Evolutionary conservation across 2,113 vertebrate genomes (phyloP), one percentile per base, ranked within the genome.

Genomic region (Vireo altiloquus): DNA sequence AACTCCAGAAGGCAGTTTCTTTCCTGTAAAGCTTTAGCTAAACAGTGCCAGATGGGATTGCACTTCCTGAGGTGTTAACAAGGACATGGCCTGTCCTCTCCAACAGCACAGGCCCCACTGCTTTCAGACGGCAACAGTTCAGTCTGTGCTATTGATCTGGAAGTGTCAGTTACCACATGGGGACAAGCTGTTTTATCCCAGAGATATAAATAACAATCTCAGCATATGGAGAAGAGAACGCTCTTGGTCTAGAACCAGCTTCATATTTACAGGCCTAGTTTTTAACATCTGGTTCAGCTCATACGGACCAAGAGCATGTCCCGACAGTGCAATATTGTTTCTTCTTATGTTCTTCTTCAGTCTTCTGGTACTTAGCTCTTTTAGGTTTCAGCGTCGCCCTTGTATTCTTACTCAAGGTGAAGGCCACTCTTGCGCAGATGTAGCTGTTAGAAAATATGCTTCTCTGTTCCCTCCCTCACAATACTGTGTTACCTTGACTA

Each of bases 51-150:
- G 91, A 96, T 95, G 95, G 89, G 23, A 79, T 76, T 85, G 89
- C 50, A 42, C 70, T 92, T 97, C 80, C 93, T 54, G 84, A 91
- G 81, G 89, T 87, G 87, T 72, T 91, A 97, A 80, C 94, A 96
- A 97, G 94, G 94, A 90, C 90, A 57, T 20, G 39, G 42, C 56
- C 76, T 59, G 82, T 92, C 64, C 82, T 94, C 35, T 90, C 35
- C 60, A 61, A 4, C 46, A 78, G 33, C 63, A 83, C 16, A 69
- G 75, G 24, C 66, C 57, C 53, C 56, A 10, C 70, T 77, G 78
- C 91, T 87, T 85, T 82, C 87, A 91, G 40, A 40, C 0, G 0
- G 53, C 46, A 89, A 15, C 72, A 57, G 70, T 69, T 85, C 82
- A 72, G 49, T 25, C 92, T 79, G 49, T 79, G 68, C 77, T 94